Conservation (phyloP, 2,113 vertebrate species). For the Dolichallabes microphthalmus region DNA sequence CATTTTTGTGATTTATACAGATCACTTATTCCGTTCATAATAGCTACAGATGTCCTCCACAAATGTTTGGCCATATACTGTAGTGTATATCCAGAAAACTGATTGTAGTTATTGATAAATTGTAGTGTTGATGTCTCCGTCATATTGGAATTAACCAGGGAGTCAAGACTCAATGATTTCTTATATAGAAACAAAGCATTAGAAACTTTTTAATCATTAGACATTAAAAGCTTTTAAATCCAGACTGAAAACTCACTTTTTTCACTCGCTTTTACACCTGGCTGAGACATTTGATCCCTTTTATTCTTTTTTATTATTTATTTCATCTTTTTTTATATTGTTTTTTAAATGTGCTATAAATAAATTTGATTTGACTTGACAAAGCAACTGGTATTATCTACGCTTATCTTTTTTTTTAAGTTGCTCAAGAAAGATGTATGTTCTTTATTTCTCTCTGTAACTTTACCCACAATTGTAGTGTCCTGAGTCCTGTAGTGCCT, state of each 20-base stretch:
- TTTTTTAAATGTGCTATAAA: too few species aligned
- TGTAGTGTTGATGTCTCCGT: background rate
- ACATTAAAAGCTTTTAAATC: too few species aligned
- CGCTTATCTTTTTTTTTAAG: background rate
- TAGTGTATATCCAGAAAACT: background rate
- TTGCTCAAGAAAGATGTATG: background rate
- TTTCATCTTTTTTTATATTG: too few species aligned
- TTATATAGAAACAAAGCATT: slow-evolving; percentile 30
- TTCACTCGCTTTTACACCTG: too few species aligned
- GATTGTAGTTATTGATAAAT: too few species aligned
- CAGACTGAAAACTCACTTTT: too few species aligned
- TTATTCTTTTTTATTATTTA: too few species aligned
- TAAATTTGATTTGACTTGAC: background rate
- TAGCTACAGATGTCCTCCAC: background rate
- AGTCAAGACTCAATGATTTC: slow-evolving; percentile 16
- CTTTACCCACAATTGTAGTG: background rate
- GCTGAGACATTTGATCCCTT: too few species aligned
- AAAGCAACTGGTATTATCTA: slow-evolving; percentile 46
- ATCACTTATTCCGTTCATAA: background rate
- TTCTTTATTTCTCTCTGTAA: too few species aligned
- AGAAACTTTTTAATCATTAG: too few species aligned
- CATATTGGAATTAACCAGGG: background rate
- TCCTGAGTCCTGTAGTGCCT: background rate
- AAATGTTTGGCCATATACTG: background rate
- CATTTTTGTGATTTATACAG: background rate